Evolutionary conservation across 2,113 vertebrate species (phyloP), one percentile per base, ranked within the genome.

Genomic region (Ochotona princeps): DNA sequence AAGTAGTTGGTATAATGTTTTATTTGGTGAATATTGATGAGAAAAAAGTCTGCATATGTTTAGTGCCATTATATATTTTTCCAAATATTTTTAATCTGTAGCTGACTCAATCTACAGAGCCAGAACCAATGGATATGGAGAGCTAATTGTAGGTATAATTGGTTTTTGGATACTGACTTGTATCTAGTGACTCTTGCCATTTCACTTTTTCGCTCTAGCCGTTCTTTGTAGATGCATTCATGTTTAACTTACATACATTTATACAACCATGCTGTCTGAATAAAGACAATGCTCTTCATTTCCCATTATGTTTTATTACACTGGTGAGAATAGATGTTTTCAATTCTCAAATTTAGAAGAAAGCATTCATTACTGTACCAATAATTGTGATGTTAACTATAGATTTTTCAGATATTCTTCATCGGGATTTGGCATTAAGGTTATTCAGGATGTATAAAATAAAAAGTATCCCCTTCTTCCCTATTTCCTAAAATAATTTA

Each of bases 401-500:
- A 89, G 38, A 74, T 44, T 86, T 75, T 91, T 91, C 65, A n/a
- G 28, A 85, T 87, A 21, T 44, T 23, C 51, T 85, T 95, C n/a
- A 61, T 82, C 35, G 25, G 44, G 28, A 93, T 95, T 92, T 90
- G 85, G 26, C 83, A 73, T 83, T n/a, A 89, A 21, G 32, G 51
- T 92, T 91, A 49, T 69, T 67, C 3, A 92, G 83, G 21, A n/a
- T 85, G 93, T 75, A 73, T 83, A 79, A 23, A 90, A 61, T 81
- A 60, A 13, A 23, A 67, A 75, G 12, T 70, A n/a, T 87, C 93
- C 20, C 20, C 32, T 81, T n/a, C 18, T 93, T 32, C 51, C 91
- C 23, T 93, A 8, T 89, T 92, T 90, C 92, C 72, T 89, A 70
- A 92, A 96, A 90, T 3, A 88, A 54, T 72, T 91, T 14, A 5